These are phyloP conservation scores for Podilymbus podiceps DNA, from an alignment of 2,113 vertebrate genomes.

Conservation along the genomic window DNA sequence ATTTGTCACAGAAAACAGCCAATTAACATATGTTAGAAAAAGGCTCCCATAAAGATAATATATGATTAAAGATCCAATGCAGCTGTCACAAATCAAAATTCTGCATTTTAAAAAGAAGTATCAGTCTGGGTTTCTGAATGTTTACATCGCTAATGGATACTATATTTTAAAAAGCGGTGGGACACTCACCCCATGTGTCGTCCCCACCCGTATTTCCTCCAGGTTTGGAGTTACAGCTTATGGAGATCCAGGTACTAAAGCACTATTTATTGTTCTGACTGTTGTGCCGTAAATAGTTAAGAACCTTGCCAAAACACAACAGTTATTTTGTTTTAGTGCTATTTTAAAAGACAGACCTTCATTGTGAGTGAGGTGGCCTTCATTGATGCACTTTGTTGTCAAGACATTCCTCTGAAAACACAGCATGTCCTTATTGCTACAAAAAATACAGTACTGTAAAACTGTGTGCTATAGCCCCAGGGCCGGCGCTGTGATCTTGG, in stretches of 20 bases:
- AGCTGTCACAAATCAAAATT: constrained; percentile 94
- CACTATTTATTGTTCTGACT: constrained; percentile 48
- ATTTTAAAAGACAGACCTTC: constrained; percentile 81
- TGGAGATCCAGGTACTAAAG: constrained; percentile 51
- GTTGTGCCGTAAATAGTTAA: constrained; percentile 67
- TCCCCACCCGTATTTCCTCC: constrained; percentile 57
- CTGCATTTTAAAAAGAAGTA: constrained; percentile 86
- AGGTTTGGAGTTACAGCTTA: constrained; percentile 72
- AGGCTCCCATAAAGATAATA: constrained; percentile 89
- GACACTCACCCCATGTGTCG: no score
- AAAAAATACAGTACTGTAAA: constrained; percentile 27
- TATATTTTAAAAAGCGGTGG: constrained; percentile 47
- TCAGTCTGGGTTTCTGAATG: constrained; percentile 73
- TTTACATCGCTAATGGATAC: constrained; percentile 82
- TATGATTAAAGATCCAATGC: constrained; percentile 94
- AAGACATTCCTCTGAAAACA: constrained; percentile 69
- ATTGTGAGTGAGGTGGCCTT: constrained; percentile 74
- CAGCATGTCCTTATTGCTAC: constrained; percentile 62
- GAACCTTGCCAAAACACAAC: constrained; percentile 74
- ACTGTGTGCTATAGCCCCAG: background rate
- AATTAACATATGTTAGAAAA: constrained; percentile 98
- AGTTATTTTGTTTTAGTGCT: constrained; percentile 76
- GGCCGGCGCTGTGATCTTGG: background rate
- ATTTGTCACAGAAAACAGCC: constrained; percentile 99
- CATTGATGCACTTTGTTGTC: constrained; percentile 70